These are phyloP conservation scores for Uria aalge DNA, from an alignment of 2,113 vertebrate genomes.

Conservation along the genomic window DNA sequence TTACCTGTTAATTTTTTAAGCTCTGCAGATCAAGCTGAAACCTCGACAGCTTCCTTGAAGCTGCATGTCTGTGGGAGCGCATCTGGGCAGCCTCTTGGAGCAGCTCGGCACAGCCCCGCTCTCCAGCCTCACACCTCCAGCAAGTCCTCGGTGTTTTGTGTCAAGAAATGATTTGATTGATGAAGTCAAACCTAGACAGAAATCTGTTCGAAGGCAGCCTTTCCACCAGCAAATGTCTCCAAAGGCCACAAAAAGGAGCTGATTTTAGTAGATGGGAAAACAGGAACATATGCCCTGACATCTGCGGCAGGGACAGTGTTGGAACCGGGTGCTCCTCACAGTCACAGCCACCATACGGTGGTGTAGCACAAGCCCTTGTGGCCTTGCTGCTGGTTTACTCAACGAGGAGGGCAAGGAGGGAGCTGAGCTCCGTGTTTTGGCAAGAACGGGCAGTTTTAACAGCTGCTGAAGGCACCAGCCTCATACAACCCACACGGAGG, in stretches of 20 bases:
- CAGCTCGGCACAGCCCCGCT: accelerated
- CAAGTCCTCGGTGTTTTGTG: not conserved
- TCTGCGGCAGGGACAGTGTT: not conserved
- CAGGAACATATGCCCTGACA: slow-evolving; percentile 1
- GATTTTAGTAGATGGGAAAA: not conserved
- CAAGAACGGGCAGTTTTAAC: not conserved
- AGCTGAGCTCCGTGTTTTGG: not conserved
- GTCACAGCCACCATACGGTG: not conserved
- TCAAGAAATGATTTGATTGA: slow-evolving; percentile 34
- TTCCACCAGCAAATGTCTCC: not conserved
- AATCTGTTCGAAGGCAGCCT: slow-evolving; percentile 14
- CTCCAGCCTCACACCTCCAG: not conserved
- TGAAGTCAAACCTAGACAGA: slow-evolving; percentile 12
- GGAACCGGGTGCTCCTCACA: not conserved
- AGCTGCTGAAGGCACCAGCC: not conserved
- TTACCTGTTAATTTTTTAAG: not conserved
- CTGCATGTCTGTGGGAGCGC: not conserved
- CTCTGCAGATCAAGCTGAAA: not conserved
- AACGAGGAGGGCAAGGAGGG: not conserved
- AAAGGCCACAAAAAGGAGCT: not conserved
- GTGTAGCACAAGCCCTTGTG: not conserved
- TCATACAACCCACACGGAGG: not conserved
- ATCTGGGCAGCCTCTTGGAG: not conserved
- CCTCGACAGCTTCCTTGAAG: not conserved
- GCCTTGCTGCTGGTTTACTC: not conserved